Percentiles rank a stretch among this genome's conserved stretches.
phyloP scores from a whole-genome alignment of 2,113 vertebrate species.

The Rhipidura dahli region DNA sequence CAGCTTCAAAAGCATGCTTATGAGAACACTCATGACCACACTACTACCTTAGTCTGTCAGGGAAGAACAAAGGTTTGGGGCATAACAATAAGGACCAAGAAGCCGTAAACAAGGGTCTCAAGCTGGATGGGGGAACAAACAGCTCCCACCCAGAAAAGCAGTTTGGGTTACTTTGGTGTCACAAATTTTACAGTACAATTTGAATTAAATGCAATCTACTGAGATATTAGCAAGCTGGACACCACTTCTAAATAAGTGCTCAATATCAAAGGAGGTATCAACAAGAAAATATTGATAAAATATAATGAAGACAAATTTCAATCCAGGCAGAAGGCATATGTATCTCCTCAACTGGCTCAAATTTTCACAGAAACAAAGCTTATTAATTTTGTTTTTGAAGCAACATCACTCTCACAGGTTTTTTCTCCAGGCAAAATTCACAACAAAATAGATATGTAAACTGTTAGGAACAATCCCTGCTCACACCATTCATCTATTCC shows the following conservation, averaged over 20 bases:
- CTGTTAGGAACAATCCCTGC: not conserved
- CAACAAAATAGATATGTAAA: not conserved
- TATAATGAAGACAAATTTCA: not conserved
- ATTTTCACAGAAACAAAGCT: not conserved
- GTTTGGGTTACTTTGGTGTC: not conserved
- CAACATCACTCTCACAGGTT: not conserved
- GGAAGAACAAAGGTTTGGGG: not conserved
- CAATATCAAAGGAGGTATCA: not conserved
- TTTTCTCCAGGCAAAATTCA: not conserved
- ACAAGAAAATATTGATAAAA: constrained; percentile 39
- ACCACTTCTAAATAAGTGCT: not conserved
- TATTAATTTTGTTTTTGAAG: not conserved
- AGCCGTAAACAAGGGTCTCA: not conserved
- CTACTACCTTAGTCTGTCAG: not conserved
- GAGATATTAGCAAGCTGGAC: not conserved
- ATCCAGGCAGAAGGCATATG: not conserved
- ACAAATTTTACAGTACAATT: not conserved
- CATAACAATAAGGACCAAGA: not conserved
- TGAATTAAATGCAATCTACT: not conserved
- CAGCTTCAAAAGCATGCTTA: not conserved
- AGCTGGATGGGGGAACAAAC: not conserved
- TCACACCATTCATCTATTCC: not conserved
- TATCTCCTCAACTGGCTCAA: not conserved
- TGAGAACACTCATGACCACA: not conserved
- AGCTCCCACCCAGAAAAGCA: not conserved